Evolutionary conservation across 2,888 invertebrate species (phyloP).

Genomic region (Polydrusus tereticollis): DNA sequence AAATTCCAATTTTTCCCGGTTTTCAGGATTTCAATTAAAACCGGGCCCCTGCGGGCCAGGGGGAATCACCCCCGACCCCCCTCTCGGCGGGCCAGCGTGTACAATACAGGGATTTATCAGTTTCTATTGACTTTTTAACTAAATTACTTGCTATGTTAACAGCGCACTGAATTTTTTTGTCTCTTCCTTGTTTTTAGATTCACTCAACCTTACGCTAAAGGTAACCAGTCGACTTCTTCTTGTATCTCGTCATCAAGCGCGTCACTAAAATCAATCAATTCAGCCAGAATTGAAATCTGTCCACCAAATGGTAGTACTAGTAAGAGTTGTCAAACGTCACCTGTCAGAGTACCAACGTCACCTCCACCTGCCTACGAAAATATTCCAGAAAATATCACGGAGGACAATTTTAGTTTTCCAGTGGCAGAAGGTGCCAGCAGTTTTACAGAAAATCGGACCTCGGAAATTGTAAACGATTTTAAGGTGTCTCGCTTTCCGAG

Average conservation of each 20-base stretch:
- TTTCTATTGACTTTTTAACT: too few relatives aligned
- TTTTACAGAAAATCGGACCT: neutral
- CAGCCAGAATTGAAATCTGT: conserved; percentile 6
- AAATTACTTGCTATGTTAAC: too few relatives aligned
- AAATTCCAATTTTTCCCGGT: too few relatives aligned
- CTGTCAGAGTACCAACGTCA: conserved; percentile 54
- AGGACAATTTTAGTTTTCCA: neutral
- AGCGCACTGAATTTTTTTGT: too few relatives aligned
- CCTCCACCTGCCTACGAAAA: conserved; percentile 56
- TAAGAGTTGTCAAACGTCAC: conserved; percentile 49
- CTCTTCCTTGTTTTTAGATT: neutral
- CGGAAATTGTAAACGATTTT: neutral
- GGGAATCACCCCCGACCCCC: too few relatives aligned
- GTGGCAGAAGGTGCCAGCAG: neutral
- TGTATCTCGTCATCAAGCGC: conserved; percentile 14
- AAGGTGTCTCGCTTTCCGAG: conserved; percentile 43
- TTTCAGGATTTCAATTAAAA: too few relatives aligned
- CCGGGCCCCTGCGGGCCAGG: too few relatives aligned
- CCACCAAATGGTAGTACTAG: conserved; percentile 45
- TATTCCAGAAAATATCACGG: conserved; percentile 1
- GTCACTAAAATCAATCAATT: conserved; percentile 15
- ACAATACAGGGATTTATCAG: too few relatives aligned
- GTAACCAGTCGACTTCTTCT: neutral
- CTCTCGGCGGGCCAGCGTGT: too few relatives aligned
- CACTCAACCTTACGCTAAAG: neutral